Conservation (phyloP, 1,140 invertebrate genomes). For the Geopemphigus sp. region DNA sequence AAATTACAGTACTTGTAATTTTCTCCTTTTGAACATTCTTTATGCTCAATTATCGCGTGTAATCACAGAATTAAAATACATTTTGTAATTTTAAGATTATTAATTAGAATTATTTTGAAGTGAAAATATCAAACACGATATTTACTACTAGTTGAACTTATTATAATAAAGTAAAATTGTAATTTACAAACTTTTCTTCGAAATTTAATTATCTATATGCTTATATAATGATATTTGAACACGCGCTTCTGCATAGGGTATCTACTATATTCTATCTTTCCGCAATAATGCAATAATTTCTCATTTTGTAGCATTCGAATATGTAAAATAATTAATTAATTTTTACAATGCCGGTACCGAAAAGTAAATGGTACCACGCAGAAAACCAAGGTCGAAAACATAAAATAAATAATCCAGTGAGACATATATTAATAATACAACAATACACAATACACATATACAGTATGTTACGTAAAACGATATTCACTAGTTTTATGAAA, state of each 20-base stretch:
- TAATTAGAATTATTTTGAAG: neutral
- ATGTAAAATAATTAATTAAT: conserved; percentile 19
- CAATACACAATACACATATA: neutral
- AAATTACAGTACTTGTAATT: neutral
- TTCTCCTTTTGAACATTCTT: neutral
- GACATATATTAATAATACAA: conserved; percentile 2
- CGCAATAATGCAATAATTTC: neutral
- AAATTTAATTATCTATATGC: neutral
- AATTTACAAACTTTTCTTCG: conserved; percentile 17
- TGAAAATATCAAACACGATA: neutral
- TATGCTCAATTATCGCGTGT: neutral
- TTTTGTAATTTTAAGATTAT: neutral
- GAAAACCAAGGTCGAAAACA: conserved; percentile 19
- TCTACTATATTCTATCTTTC: neutral
- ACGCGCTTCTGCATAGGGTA: neutral
- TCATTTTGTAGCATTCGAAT: neutral
- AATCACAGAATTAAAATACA: neutral
- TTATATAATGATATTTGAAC: neutral
- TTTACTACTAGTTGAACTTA: neutral
- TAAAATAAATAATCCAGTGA: conserved; percentile 2
- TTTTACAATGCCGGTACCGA: conserved; percentile 14
- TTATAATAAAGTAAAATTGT: neutral
- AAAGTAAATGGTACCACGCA: conserved; percentile 19
- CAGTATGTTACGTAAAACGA: neutral
- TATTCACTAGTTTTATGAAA: conserved; percentile 22